These are phyloP conservation scores for Epinotia brunnichana DNA, from an alignment of 2,888 invertebrate genomes.

Conservation along the genomic window DNA sequence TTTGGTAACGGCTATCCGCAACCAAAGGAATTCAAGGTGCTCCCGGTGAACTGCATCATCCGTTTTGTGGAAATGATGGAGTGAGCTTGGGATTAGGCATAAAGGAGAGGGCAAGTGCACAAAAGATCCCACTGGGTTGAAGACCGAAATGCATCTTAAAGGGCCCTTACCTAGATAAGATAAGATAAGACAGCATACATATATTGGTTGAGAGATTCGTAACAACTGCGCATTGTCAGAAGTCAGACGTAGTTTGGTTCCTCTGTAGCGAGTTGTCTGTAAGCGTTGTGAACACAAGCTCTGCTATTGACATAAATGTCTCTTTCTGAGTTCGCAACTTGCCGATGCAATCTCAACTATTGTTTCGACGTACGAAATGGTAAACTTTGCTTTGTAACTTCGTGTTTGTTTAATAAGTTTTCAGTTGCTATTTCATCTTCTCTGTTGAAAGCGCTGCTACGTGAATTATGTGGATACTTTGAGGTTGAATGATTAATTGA, in stretches of 20 bases:
- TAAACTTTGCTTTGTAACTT: conserved; percentile 34
- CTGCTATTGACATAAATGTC: conserved; percentile 36
- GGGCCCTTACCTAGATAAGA: no score
- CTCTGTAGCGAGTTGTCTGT: neutral
- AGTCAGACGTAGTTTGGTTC: neutral
- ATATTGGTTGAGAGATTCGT: neutral
- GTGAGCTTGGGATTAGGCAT: no score
- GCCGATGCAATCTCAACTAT: conserved; percentile 18
- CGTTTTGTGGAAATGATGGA: no score
- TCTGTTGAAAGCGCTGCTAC: neutral
- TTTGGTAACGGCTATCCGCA: no score
- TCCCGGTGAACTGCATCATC: no score
- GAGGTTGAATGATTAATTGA: neutral
- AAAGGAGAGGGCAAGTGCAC: no score
- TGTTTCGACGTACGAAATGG: conserved; percentile 32
- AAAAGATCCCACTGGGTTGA: no score
- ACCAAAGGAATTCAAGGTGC: no score
- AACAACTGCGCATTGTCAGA: neutral
- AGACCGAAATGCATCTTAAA: no score
- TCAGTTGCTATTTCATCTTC: neutral
- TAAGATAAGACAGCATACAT: no score
- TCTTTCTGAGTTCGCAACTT: conserved; percentile 18
- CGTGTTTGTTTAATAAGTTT: conserved; percentile 15
- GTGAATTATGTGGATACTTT: neutral
- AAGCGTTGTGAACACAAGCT: neutral